Evolutionary conservation across 2,888 invertebrate species (phyloP).

Genomic region (Cabera pusaria): DNA sequence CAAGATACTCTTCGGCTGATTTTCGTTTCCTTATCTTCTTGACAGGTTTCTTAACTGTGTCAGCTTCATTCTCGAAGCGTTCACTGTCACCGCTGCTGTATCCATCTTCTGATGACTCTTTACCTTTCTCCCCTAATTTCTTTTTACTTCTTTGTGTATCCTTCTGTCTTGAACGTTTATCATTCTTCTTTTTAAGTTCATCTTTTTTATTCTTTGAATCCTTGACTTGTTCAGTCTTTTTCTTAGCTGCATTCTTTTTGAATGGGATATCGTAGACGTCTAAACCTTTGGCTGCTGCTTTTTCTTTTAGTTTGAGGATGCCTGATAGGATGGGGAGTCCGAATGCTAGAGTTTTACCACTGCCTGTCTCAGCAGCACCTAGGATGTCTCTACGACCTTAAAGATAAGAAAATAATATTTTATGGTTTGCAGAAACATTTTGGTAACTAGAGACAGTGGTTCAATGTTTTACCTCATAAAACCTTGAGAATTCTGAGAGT

Average conservation of each 20-base stretch:
- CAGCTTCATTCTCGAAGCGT: constrained; percentile 30
- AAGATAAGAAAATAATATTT: constrained; percentile 31
- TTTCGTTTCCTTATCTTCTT: constrained; percentile 12
- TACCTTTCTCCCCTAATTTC: constrained; percentile 31
- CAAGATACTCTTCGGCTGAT: constrained; percentile 52
- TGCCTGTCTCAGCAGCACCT: constrained; percentile 99
- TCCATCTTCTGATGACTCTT: constrained; percentile 70
- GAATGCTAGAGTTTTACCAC: constrained; percentile 99
- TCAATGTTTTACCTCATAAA: too few species aligned
- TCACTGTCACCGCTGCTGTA: constrained; percentile 58
- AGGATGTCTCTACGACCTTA: constrained; percentile 92
- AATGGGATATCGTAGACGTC: constrained; percentile 70
- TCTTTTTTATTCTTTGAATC: constrained; percentile 27
- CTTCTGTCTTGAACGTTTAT: constrained; percentile 30
- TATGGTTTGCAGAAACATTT: too few species aligned
- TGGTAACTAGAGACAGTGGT: too few species aligned
- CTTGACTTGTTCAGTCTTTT: too few species aligned
- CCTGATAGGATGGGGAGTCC: constrained; percentile 96
- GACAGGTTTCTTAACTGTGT: constrained; percentile 1
- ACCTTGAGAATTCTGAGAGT: too few species aligned
- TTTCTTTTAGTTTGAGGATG: constrained; percentile 88
- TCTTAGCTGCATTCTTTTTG: constrained; percentile 59
- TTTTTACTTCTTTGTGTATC: constrained; percentile 29
- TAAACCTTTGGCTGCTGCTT: constrained; percentile 56
- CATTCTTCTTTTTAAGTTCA: constrained; percentile 23